These are phyloP conservation scores for Drosophila suboccidentalis DNA, from an alignment of 2,888 invertebrate genomes.

Conservation along the genomic window DNA sequence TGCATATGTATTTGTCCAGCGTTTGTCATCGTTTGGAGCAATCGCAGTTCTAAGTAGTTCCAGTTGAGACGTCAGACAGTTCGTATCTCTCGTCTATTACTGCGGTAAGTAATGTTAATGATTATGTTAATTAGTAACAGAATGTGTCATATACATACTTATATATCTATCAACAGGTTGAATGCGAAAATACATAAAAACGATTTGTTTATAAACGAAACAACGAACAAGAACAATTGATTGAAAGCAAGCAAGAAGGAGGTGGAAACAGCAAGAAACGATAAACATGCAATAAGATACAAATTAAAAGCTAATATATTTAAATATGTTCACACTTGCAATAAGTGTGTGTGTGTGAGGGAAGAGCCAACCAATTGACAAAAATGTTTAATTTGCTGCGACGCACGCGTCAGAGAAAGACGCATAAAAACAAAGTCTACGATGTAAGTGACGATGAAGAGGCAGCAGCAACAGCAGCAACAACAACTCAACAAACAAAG, in stretches of 20 bases:
- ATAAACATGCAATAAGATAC: constrained; percentile 47
- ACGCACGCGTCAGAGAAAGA: constrained; percentile 75
- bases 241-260: constrained; percentile 7
- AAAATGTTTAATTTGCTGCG: constrained; percentile 82
- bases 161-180: constrained; percentile 66
- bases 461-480: constrained; percentile 21
- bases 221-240: constrained; percentile 39
- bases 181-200: constrained; percentile 41
- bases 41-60: constrained; percentile 57
- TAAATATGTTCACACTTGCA: constrained; percentile 4
- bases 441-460: constrained; percentile 58
- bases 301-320: constrained; percentile 31
- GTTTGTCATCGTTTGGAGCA: constrained; percentile 52
- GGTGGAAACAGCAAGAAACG: constrained; percentile 28
- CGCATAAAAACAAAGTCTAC: constrained; percentile 57
- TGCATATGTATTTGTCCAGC: constrained; percentile 64
- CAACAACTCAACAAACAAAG: constrained; percentile 6
- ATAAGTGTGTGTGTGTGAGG: constrained; percentile 2
- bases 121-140: constrained; percentile 38
- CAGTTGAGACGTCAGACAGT: constrained; percentile 65
- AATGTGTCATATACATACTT: constrained; percentile 24
- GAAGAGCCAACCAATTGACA: constrained; percentile 31
- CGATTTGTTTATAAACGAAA: constrained; percentile 74
- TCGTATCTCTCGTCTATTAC: constrained; percentile 34
- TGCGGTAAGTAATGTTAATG: constrained; percentile 37